A percentile compares a stretch with the other conserved stretches of the same genome.
phyloP scores from a whole-genome alignment of 2,113 vertebrate genomes.

The Actenoides hombroni region DNA sequence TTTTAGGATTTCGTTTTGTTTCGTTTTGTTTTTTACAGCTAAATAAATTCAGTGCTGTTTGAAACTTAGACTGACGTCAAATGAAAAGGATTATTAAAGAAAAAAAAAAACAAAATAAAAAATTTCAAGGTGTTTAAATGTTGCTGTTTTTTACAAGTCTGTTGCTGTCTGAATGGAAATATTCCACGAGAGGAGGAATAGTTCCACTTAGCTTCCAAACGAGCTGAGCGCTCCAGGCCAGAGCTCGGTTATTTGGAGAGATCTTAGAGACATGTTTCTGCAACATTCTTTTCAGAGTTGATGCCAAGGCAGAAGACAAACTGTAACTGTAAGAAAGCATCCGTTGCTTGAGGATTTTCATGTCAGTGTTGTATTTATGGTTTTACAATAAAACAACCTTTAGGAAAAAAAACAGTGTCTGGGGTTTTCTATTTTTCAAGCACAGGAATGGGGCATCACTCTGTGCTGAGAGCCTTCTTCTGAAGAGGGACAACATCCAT shows the following conservation, averaged over 20 bases:
- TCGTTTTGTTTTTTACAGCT: constrained; percentile 63
- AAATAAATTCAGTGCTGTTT: constrained; percentile 73
- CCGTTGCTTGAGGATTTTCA: constrained; percentile 79
- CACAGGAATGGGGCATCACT: neutral
- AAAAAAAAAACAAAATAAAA: constrained; percentile 47
- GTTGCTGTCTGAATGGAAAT: constrained; percentile 76
- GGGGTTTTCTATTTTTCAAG: neutral
- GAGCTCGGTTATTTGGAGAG: constrained; percentile 55
- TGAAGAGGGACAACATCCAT: neutral
- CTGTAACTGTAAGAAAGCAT: constrained; percentile 77
- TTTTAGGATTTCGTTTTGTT: constrained; percentile 54
- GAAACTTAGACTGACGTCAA: constrained; percentile 73
- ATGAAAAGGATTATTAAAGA: constrained; percentile 68
- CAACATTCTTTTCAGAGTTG: constrained; percentile 74
- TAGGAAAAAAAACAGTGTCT: constrained; percentile 52
- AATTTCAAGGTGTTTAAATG: constrained; percentile 71
- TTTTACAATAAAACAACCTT: constrained; percentile 83
- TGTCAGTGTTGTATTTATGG: constrained; percentile 85
- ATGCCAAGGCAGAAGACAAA: constrained; percentile 77
- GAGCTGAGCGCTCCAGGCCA: constrained; percentile 59
- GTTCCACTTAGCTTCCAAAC: constrained; percentile 67
- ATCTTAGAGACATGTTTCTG: constrained; percentile 65
- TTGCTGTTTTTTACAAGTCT: constrained; percentile 79
- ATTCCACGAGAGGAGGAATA: constrained; percentile 70
- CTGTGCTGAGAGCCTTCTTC: neutral